Conservation (phyloP, 2,113 vertebrate genomes). For the Gambusia affinis region DNA sequence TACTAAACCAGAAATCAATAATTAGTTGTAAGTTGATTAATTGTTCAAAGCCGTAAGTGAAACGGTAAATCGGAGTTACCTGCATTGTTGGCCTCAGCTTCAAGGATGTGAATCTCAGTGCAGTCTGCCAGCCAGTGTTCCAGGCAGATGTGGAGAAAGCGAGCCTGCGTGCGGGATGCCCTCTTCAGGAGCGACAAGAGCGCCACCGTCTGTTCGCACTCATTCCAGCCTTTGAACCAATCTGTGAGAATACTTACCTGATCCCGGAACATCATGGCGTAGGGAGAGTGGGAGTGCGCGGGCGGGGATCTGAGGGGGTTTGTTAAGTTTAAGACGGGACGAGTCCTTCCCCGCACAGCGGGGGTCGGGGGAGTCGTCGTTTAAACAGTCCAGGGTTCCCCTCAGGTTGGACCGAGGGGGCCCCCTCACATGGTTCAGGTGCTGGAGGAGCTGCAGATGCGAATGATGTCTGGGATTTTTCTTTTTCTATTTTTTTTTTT, state of each 20-base stretch:
- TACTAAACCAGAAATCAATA: too few relatives aligned
- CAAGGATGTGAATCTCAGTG: constrained; percentile 91
- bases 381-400: constrained; percentile 76
- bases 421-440: constrained; percentile 83
- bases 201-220: constrained; percentile 97
- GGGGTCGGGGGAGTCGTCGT: constrained; percentile 43
- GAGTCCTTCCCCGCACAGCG: constrained; percentile 73
- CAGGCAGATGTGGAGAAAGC: constrained; percentile 95
- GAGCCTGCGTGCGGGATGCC: constrained; percentile 92
- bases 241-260: constrained; percentile 95
- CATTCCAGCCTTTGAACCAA: constrained; percentile 98
- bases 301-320: constrained; percentile 15
- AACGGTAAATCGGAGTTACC: constrained; percentile 71
- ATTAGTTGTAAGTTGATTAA: too few relatives aligned
- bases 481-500: neutral
- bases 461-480: constrained; percentile 13
- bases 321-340: constrained; percentile 38
- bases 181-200: constrained; percentile 93
- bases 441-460: constrained; percentile 43
- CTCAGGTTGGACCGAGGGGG: constrained; percentile 69
- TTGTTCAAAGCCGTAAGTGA: neutral
- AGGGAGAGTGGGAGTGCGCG: constrained; percentile 62
- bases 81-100: constrained; percentile 95
- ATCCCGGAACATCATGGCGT: constrained; percentile 98
- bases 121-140: constrained; percentile 96